Evolutionary conservation across 2,888 invertebrate genomes (phyloP), one percentile per base, ranked within the genome.

Genomic region (Cryptocheilus praepositus): DNA sequence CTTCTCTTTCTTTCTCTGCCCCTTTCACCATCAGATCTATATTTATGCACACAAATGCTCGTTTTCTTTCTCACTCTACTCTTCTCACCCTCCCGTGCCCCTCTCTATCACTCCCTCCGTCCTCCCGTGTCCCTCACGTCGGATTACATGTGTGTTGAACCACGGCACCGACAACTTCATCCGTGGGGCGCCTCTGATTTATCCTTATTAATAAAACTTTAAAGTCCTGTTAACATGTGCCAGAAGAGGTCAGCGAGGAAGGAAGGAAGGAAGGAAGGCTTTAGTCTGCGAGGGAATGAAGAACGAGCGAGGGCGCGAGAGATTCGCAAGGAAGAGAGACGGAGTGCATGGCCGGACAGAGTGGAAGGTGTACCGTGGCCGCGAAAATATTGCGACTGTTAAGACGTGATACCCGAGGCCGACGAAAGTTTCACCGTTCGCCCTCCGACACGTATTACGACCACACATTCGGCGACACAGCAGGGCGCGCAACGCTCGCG

Each of bases 181-280:
- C 86, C 81, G 81, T 84, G 81, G 86, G 85, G 85, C 85, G 84
- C 82, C 85, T 79, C 84, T 86, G 86, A 87, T 88, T 87, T 87
- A 88, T 88, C 83, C 84, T 86, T 87, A 87, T 88, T 87, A 88
- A 88, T 87, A 87, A 87, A 86, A 80, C 81, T 84, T 85, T 82
- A 81, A 83, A 83, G 82, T 81, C 82, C 85, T 86, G 86, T 86
- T 86, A 84, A 86, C 87, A 85, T 86, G 84, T 82, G 80, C 78
- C 77, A 72, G 69, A 75, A 76, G 49, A 61, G 67, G 55, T 25
- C n/a, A 21, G 64, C 64, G 64, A 54, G 59, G 57, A 56, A 69
- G 61, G 69, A 22, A 36, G 36, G 8, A 36, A 36, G 13, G 36
- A 11, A 36, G 36, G 36, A 36, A 36, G 22, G 49, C 49, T 53